Percentiles rank a stretch among this genome's conserved stretches.
Evolutionary conservation across 1,140 invertebrate species (phyloP).

Genomic region (Melitaea cinxia): DNA sequence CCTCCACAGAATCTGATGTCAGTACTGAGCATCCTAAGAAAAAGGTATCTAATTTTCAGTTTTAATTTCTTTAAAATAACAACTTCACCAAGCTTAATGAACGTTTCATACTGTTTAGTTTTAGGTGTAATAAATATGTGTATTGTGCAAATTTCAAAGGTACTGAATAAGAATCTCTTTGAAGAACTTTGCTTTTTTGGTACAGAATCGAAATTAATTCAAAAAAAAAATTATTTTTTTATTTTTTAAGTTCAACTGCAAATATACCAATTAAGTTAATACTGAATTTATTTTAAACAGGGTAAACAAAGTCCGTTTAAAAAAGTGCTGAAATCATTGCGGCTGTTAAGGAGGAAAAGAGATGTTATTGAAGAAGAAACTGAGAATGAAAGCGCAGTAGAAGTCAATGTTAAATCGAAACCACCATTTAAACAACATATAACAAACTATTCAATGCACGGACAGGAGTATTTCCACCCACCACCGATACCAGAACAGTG

Average conservation of each 20-base stretch:
- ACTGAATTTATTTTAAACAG: constrained; percentile 36
- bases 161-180: too few relatives aligned
- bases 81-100: not conserved
- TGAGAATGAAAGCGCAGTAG: constrained; percentile 53
- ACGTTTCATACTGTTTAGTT: too few relatives aligned
- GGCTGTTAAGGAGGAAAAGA: constrained; percentile 61
- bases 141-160: too few relatives aligned
- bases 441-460: constrained; percentile 58
- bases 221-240: too few relatives aligned
- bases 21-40: constrained; percentile 36
- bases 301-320: constrained; percentile 50
- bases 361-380: constrained; percentile 60
- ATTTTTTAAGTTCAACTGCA: not conserved
- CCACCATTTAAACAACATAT: constrained; percentile 61
- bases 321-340: constrained; percentile 51
- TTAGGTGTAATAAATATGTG: too few relatives aligned
- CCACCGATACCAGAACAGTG: constrained; percentile 41
- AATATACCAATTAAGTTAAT: not conserved
- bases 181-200: too few relatives aligned
- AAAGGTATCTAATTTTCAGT: constrained; percentile 45
- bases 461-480: constrained; percentile 52
- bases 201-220: too few relatives aligned
- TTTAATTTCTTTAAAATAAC: not conserved
- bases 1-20: constrained; percentile 49
- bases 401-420: constrained; percentile 44